Conservation (phyloP, 2,113 vertebrate species). For the Cheilinus undulatus region DNA sequence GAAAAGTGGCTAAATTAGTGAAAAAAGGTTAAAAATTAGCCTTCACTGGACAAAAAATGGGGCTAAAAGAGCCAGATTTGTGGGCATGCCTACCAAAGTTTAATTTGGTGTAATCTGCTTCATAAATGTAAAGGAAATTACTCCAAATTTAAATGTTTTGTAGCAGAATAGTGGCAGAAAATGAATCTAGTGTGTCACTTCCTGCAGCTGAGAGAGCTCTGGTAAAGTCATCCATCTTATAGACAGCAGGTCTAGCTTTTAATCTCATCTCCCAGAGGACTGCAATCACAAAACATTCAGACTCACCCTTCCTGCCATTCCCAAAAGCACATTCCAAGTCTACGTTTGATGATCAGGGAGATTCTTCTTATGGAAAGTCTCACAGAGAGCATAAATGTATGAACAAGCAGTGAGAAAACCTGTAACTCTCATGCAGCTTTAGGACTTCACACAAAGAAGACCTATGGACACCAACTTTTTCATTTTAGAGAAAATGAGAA, state of each 20-base stretch:
- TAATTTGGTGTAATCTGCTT: background rate
- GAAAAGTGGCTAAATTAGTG: too few relatives aligned
- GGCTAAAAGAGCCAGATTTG: too few relatives aligned
- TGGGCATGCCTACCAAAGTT: too few relatives aligned
- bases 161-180: background rate
- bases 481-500: background rate
- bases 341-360: constrained; percentile 4
- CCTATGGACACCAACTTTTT: background rate
- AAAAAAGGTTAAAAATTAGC: too few relatives aligned
- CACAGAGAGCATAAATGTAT: background rate
- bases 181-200: constrained; percentile 9
- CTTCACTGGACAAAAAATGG: too few relatives aligned
- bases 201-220: constrained; percentile 6
- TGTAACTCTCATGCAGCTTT: background rate
- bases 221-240: constrained; percentile 24
- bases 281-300: constrained; percentile 20
- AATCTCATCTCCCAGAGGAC: constrained; percentile 34
- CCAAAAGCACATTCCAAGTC: background rate
- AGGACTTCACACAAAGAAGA: constrained; percentile 21
- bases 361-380: background rate
- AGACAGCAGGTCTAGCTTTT: constrained; percentile 26
- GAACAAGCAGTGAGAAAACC: background rate
- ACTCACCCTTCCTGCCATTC: background rate
- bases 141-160: background rate
- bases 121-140: background rate